phyloP scores from a whole-genome alignment of 2,888 invertebrate genomes.

The Hydriomena furcata region DNA sequence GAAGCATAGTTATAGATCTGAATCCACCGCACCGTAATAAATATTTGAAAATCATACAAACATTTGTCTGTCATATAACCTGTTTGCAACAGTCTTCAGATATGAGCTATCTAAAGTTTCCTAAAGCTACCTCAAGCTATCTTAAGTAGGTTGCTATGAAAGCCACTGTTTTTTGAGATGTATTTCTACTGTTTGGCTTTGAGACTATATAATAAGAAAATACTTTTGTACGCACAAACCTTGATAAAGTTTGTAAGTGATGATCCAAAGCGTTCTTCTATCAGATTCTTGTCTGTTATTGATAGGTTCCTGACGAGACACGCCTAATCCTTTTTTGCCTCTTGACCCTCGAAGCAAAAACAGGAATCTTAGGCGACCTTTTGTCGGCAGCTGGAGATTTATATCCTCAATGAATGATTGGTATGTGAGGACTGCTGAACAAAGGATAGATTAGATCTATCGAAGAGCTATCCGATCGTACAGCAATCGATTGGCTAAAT shows the following conservation, averaged over 20 bases:
- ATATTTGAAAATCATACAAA: too few relatives aligned
- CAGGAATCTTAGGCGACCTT: constrained; percentile 56
- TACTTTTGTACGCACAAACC: background rate
- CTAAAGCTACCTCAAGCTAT: too few relatives aligned
- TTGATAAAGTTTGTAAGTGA: constrained; percentile 11
- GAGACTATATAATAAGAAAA: background rate
- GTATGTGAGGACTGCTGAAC: constrained; percentile 44
- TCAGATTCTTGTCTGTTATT: constrained; percentile 49
- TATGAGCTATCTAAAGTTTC: too few relatives aligned
- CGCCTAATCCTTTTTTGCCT: constrained; percentile 54
- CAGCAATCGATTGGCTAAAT: constrained; percentile 31
- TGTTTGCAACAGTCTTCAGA: too few relatives aligned
- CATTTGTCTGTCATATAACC: too few relatives aligned
- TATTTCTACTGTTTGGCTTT: background rate
- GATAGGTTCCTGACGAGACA: constrained; percentile 57
- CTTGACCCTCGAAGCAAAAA: constrained; percentile 67
- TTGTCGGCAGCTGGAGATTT: constrained; percentile 65
- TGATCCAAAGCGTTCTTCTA: constrained; percentile 14
- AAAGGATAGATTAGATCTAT: constrained; percentile 48
- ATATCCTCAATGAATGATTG: constrained; percentile 62
- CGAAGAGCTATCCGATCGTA: constrained; percentile 29
- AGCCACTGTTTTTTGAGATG: too few relatives aligned
- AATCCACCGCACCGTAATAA: too few relatives aligned
- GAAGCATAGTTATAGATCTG: too few relatives aligned
- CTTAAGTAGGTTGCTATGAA: too few relatives aligned